phyloP scores from a whole-genome alignment of 2,113 vertebrate genomes.

The Pongo abelii region DNA sequence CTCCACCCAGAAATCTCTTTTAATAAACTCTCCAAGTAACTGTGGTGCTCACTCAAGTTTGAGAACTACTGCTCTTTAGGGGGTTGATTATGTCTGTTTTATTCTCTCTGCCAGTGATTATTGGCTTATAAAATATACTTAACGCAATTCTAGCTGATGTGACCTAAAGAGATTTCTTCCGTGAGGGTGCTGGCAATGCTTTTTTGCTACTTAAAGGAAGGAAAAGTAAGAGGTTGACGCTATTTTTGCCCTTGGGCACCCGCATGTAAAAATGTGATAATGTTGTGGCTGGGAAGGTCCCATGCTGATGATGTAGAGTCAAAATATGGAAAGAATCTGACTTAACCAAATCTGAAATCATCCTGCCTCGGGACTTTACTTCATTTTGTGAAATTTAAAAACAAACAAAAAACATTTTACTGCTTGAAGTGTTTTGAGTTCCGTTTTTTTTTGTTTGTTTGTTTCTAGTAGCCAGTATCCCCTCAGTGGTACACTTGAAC shows the following conservation, averaged over 20 bases:
- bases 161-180: background rate
- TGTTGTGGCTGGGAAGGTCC: background rate
- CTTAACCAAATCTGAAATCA: background rate
- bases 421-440: background rate
- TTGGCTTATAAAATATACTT: background rate
- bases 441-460: background rate
- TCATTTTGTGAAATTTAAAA: background rate
- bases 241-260: background rate
- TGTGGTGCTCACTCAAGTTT: background rate
- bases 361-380: background rate
- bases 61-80: background rate
- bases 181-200: background rate
- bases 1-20: background rate
- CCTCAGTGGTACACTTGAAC: background rate
- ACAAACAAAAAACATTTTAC: background rate
- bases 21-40: background rate
- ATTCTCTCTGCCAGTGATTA: background rate
- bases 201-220: constrained; percentile 11
- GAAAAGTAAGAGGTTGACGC: background rate
- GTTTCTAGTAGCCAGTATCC: background rate
- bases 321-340: background rate
- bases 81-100: background rate
- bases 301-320: too few relatives aligned
- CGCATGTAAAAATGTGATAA: background rate
- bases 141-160: background rate